Percentiles rank a stretch among this genome's conserved stretches.
These are phyloP conservation scores for Yponomeuta malinellus DNA, from an alignment of 2,888 invertebrate genomes.

Conservation along the genomic window DNA sequence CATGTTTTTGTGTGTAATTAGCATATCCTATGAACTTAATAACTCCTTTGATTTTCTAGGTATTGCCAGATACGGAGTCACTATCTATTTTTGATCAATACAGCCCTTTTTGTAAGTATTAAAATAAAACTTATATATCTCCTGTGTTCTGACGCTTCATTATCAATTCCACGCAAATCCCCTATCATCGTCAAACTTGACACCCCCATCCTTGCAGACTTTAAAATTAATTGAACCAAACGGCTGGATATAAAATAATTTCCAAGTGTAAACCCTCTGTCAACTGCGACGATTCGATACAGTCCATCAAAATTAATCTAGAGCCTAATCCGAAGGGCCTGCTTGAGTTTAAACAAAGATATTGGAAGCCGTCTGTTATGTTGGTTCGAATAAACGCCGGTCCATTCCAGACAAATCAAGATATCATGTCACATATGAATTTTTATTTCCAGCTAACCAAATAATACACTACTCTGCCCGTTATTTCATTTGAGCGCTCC, in stretches of 20 bases:
- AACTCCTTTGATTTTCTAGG: too few relatives aligned
- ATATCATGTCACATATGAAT: too few relatives aligned
- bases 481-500: too few relatives aligned
- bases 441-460: too few relatives aligned
- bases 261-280: slow-evolving; percentile 57
- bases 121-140: neutral
- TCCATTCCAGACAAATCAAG: neutral
- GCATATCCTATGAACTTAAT: too few relatives aligned
- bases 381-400: slow-evolving; percentile 23
- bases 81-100: too few relatives aligned
- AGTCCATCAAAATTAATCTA: slow-evolving; percentile 75
- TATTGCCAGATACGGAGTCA: too few relatives aligned
- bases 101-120: too few relatives aligned
- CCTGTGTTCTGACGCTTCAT: slow-evolving; percentile 12
- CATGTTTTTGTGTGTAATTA: too few relatives aligned
- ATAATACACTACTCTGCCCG: too few relatives aligned
- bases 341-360: slow-evolving; percentile 70
- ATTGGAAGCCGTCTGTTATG: slow-evolving; percentile 63
- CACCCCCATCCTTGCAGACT: slow-evolving; percentile 41
- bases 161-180: slow-evolving; percentile 42
- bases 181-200: slow-evolving; percentile 37
- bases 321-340: slow-evolving; percentile 56
- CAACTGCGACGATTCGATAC: slow-evolving; percentile 64
- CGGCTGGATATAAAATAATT: slow-evolving; percentile 62
- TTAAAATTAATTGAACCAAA: slow-evolving; percentile 65